Evolutionary conservation across 2,888 invertebrate species (phyloP), one percentile per base, ranked within the genome.

Genomic region (Melanostoma scalare): DNA sequence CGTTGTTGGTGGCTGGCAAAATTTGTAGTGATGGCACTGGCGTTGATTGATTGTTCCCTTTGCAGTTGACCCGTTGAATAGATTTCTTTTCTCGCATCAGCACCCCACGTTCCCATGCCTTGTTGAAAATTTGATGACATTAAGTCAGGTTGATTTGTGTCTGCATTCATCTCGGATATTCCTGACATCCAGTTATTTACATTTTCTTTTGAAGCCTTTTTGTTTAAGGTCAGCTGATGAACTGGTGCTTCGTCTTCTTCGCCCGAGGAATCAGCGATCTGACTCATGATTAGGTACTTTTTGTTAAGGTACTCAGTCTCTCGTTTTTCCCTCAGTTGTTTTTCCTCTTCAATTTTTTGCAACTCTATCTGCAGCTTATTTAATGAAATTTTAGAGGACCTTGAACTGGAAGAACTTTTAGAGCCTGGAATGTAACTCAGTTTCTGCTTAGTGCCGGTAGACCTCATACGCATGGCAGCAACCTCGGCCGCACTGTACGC

Each of bases 271-370:
- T 71, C 50, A 10, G 50, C 3, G 3, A 10, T 33, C 42, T 35
- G 50, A 40, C n/a, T 50, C 50, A 71, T 5, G 3, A 71, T 31
- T 50, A 50, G 38, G 3, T 58, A 50, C 2, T 71, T 71, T 40
- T 58, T 71, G n/a, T 4, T 20, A 31, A 71, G 4, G 33, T 71
- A 71, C 35, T 55, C 55, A 1, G 55, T 46, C 2, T 46, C 63
- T 9, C 52, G 55, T 3, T 20, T 63, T 40, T 73, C 55, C 9
- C 55, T 73, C 38, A 63, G 20, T 46, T 52, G 10, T 9, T 8
- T 33, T 46, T 73, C 53, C 38, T 73, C 55, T 38, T 73, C 72
- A 2, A 73, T 48, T 9, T 61, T 74, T 36, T 67, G 65, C 9
- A 67, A 6, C n/a, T 74, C 58, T 2, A 74, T 74, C 31, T 65